A percentile compares a stretch with the other conserved stretches of the same genome.
Evolutionary conservation across 1,140 invertebrate species (phyloP).

Genomic region (Cherax quadricarinatus): DNA sequence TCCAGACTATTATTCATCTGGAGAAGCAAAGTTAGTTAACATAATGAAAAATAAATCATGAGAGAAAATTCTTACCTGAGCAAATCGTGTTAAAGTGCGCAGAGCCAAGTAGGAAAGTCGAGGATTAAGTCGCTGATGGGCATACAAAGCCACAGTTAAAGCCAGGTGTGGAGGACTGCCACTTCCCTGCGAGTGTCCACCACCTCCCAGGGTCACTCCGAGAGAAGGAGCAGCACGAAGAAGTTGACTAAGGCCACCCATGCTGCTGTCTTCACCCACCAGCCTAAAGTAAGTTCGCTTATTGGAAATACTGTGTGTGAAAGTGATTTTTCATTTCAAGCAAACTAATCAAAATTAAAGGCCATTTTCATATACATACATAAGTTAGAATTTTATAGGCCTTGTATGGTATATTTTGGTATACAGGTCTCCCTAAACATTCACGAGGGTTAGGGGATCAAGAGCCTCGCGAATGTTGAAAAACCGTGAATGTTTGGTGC

Average conservation of each 20-base stretch:
- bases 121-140: slow-evolving; percentile 70
- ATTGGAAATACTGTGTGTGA: no score
- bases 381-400: no score
- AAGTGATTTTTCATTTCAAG: no score
- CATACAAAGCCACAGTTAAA: slow-evolving; percentile 69
- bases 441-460: no score
- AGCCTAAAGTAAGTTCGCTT: slow-evolving; percentile 13
- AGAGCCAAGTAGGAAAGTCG: slow-evolving; percentile 69
- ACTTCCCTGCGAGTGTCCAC: background rate
- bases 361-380: no score
- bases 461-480: no score
- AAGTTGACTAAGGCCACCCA: slow-evolving; percentile 53
- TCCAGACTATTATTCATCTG: background rate
- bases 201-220: slow-evolving; percentile 18
- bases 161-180: slow-evolving; percentile 66
- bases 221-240: slow-evolving; percentile 41
- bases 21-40: background rate
- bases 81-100: slow-evolving; percentile 68
- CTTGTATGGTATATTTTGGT: no score
- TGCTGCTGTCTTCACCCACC: slow-evolving; percentile 61
- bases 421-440: no score
- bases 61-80: slow-evolving; percentile 49
- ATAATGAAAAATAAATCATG: background rate
- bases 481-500: no score
- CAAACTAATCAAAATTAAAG: no score